Base-by-base conservation (phyloP, 2,888 invertebrate genomes). In the Rhorus exstirpatorius region DNA sequence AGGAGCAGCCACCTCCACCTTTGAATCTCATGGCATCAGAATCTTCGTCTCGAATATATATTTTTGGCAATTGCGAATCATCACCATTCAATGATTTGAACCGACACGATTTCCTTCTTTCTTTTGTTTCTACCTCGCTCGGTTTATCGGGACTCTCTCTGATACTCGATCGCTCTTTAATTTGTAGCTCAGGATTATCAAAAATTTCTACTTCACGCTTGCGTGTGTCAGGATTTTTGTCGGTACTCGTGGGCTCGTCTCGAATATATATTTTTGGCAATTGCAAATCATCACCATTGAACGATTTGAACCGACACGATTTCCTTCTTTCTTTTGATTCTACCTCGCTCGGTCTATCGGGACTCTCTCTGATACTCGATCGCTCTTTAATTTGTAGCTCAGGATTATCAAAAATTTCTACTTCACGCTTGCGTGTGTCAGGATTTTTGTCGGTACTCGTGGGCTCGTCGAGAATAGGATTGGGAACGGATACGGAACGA, bases 401-500 rank as follows among this genome's bases (percentile, higher is more conserved):
- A 2, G 24, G n/a, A n/a, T n/a, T n/a, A n/a, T n/a, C n/a, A n/a
- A n/a, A n/a, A n/a, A n/a, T n/a, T n/a, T n/a, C n/a, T n/a, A n/a
- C n/a, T n/a, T n/a, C n/a, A n/a, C n/a, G n/a, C n/a, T n/a, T n/a
- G n/a, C n/a, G 7, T 24, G 35, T 8, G 1, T 63, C 38, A 17
- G 44, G 38, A 61, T 17, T 46, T 70, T 78, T 53, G 51, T 75
- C 55, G 8, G n/a, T 12, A 35, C 24, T 44, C n/a, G n/a, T 14
- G 4, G 14, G 4, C 3, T 67, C 51, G 49, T 7, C 17, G 12
- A 24, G 60, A 31, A 58, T 8, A 26, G 61, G 19, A 21, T 76
- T 77, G 38, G 61, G 68, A 0, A 65, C 77, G 35, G 67, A 68
- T 31, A 53, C 35, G 17, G 77, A 76, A 53, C 71, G 81, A 26